Evolutionary conservation across 2,888 invertebrate species (phyloP).

Genomic region (Stenchaetothrips biformis): DNA sequence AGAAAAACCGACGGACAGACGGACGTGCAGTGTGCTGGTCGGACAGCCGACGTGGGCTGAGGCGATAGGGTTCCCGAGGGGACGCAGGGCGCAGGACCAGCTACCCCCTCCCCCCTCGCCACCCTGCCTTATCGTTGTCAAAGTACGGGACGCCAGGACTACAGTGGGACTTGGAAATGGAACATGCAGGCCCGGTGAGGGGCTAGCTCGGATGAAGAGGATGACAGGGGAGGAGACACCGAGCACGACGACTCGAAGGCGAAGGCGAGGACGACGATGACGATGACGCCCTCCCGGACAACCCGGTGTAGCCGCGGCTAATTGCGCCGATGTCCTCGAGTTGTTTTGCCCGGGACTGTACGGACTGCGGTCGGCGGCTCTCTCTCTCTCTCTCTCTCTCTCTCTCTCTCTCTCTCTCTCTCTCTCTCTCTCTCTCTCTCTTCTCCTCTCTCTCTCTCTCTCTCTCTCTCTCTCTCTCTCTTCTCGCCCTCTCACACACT

Average conservation of each 20-base stretch:
- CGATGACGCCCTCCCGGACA: no score
- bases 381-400: background rate
- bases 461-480: no score
- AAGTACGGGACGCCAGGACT: background rate
- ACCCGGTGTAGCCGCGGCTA: no score
- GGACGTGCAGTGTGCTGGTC: background rate
- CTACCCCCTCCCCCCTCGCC: background rate
- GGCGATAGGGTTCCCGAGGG: slow-evolving; percentile 6
- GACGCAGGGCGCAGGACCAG: background rate
- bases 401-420: background rate
- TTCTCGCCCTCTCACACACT: background rate
- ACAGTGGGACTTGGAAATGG: background rate
- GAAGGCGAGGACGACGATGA: background rate
- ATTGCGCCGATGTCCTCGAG: no score
- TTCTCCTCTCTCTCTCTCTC: background rate
- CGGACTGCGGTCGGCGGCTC: background rate
- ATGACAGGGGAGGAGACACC: background rate
- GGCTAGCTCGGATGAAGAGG: background rate
- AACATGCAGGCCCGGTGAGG: background rate
- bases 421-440: slow-evolving; percentile 1
- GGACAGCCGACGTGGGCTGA: background rate
- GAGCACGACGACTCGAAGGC: background rate
- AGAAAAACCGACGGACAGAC: background rate
- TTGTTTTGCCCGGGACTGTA: no score
- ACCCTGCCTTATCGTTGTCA: background rate